phyloP scores from a whole-genome alignment of 2,888 invertebrate species.

The Dorcus parallelipipedus region DNA sequence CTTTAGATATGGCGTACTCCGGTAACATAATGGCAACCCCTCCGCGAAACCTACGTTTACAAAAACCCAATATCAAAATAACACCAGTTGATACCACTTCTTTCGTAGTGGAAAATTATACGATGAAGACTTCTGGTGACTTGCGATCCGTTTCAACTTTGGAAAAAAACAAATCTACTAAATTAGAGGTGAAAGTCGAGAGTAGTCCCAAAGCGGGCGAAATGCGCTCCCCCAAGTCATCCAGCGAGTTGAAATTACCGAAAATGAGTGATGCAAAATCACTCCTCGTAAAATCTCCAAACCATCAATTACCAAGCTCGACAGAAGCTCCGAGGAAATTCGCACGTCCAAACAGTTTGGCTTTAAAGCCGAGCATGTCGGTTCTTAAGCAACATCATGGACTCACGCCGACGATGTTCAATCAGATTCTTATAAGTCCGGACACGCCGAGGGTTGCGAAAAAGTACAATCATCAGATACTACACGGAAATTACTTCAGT shows the following conservation, averaged over 20 bases:
- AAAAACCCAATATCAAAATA: conserved; percentile 19
- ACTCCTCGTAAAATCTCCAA: conserved; percentile 26
- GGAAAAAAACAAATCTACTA: conserved; percentile 19
- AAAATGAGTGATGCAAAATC: conserved; percentile 19
- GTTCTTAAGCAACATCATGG: conserved; percentile 79
- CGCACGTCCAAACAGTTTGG: conserved; percentile 76
- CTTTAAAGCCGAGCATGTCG: conserved; percentile 80
- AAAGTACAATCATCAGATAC: conserved; percentile 82
- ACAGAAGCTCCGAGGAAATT: conserved; percentile 62
- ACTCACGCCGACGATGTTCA: conserved; percentile 77
- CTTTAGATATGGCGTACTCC: conserved; percentile 29
- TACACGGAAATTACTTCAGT: conserved; percentile 90
- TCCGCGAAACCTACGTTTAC: conserved; percentile 7
- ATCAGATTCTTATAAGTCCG: conserved; percentile 81
- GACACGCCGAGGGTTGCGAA: conserved; percentile 89
- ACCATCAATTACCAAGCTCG: conserved; percentile 24
- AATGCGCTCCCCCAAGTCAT: conserved; percentile 6
- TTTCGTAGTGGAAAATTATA: conserved; percentile 1
- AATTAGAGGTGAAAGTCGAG: conserved; percentile 30
- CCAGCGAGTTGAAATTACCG: conserved; percentile 17
- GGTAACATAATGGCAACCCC: conserved; percentile 18
- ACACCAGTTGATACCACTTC: conserved; percentile 11
- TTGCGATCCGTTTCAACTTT: conserved; percentile 8
- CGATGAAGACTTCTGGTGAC: conserved; percentile 5
- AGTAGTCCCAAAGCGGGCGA: conserved; percentile 12